Percentiles rank a stretch among this genome's conserved stretches.
These are phyloP conservation scores for Verasper variegatus DNA, from an alignment of 2,113 vertebrate species.

Conservation along the genomic window DNA sequence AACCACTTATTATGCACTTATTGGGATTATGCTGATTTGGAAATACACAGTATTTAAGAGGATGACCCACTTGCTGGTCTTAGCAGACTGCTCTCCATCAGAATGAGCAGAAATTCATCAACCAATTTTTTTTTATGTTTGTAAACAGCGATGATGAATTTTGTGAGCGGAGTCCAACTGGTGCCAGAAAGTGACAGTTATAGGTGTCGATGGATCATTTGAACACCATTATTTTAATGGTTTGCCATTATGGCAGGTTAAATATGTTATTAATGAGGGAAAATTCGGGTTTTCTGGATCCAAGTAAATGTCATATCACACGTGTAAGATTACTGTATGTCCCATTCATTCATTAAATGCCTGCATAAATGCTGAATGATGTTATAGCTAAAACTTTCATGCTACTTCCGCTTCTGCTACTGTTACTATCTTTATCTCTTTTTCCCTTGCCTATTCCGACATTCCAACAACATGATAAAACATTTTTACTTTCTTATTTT, in stretches of 20 bases:
- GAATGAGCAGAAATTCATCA: constrained; percentile 6
- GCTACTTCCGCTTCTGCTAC: no score
- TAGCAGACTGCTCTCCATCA: constrained; percentile 35
- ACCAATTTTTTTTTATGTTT: background rate
- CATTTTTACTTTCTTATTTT: background rate
- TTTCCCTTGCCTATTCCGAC: background rate
- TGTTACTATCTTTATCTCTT: background rate
- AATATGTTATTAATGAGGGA: background rate
- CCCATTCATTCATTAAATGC: background rate
- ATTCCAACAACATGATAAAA: background rate
- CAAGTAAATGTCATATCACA: background rate
- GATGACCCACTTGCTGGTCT: constrained; percentile 38
- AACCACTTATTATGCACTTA: constrained; percentile 53
- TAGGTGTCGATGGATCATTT: background rate
- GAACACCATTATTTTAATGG: background rate
- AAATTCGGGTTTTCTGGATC: background rate
- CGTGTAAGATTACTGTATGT: background rate
- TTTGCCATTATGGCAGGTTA: background rate
- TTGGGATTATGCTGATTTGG: constrained; percentile 45
- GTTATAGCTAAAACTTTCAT: no score
- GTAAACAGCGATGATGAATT: background rate
- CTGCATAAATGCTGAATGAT: no score
- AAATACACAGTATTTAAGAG: constrained; percentile 42
- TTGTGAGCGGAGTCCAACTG: background rate
- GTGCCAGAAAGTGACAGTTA: background rate